Evolutionary conservation across 2,888 invertebrate genomes (phyloP), one percentile per base, ranked within the genome.

Genomic region (Coleophora deauratella): DNA sequence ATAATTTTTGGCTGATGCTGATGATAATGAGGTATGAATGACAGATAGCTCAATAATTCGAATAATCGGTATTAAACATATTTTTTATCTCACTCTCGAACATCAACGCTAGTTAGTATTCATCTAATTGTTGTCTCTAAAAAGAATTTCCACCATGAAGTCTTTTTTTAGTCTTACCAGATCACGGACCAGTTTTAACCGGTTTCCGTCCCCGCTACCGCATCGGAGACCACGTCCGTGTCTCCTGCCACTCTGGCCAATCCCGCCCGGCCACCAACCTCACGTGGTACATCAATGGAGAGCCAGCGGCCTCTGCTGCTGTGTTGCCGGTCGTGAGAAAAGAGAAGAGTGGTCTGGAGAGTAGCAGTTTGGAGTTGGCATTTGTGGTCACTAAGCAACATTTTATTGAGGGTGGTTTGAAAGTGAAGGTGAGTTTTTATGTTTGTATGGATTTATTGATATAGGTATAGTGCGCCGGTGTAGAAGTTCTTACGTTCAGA

Each of bases 281-380:
- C 42, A 90, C 91, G 54, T 95, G 95, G 95, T 93, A 93, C 86
- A 92, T 95, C 77, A 95, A 95, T 76, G 94, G 93, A 21, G 91
- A 94, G 66, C 92, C 91, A 54, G 91, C 90, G 28, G 89, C 90
- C 28, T 55, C 86, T 2, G 62, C 68, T 3, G 79, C 88, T 6
- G 66, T 90, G 44, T 66, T 78, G 2, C 75, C 88, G 7, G 87
- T 88, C 0, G 77, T 79, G 35, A 77, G 85, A 50, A 74, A 78
- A 43, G 75, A 85, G 33, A 88, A 88, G 35, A 86, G 87, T 36
- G 90, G 91, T n/a, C 85, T 95, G 46, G 93, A 94, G 72, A 92
- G 92, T 46, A 91, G 93, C 14, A 90, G 91, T 43, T 78, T 94
- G 36, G 92, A 91, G 27, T 88, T 95, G 49, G 92, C 94, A 77